Conservation (phyloP, 30 jellyfish, hydroid and myxozoan species). For the Catostylus mosaicus region DNA sequence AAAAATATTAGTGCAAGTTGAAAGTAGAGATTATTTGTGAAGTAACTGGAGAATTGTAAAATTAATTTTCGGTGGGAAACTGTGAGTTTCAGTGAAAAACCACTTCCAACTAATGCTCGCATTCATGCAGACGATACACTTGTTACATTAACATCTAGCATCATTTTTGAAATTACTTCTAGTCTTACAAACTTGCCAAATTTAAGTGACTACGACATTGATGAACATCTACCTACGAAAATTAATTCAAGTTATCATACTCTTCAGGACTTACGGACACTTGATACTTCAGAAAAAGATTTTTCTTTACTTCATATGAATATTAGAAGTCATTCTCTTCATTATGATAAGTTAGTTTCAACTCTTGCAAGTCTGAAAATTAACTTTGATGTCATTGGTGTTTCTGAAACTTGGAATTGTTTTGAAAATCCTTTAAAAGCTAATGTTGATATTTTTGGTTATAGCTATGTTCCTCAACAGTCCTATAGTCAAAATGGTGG, state of each 20-base stretch:
- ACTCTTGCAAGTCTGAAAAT: slow-evolving; percentile 9
- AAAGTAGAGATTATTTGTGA: too few species aligned
- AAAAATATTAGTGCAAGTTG: too few species aligned
- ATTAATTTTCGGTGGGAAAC: too few species aligned
- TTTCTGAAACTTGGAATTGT: slow-evolving; percentile 28
- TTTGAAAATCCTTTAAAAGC: background rate
- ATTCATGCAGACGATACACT: too few species aligned
- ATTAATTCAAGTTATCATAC: too few species aligned
- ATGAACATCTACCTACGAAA: slow-evolving; percentile 10
- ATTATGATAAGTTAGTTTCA: slow-evolving; percentile 14
- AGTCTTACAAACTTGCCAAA: slow-evolving; percentile 8
- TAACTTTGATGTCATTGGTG: background rate
- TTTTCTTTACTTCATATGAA: slow-evolving; percentile 33
- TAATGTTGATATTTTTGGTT: slow-evolving; percentile 11
- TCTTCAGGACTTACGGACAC: background rate
- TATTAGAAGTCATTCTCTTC: slow-evolving; percentile 27
- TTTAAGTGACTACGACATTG: slow-evolving; percentile 25
- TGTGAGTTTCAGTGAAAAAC: too few species aligned
- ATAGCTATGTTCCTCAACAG: background rate
- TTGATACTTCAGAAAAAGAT: slow-evolving; percentile 5
- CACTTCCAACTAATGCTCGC: too few species aligned
- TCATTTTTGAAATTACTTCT: background rate
- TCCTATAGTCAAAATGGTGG: too few species aligned
- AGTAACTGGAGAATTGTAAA: too few species aligned
- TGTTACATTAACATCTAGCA: too few species aligned